These are phyloP conservation scores for Catharus bicknelli DNA, from an alignment of 2,113 vertebrate species.

Conservation along the genomic window DNA sequence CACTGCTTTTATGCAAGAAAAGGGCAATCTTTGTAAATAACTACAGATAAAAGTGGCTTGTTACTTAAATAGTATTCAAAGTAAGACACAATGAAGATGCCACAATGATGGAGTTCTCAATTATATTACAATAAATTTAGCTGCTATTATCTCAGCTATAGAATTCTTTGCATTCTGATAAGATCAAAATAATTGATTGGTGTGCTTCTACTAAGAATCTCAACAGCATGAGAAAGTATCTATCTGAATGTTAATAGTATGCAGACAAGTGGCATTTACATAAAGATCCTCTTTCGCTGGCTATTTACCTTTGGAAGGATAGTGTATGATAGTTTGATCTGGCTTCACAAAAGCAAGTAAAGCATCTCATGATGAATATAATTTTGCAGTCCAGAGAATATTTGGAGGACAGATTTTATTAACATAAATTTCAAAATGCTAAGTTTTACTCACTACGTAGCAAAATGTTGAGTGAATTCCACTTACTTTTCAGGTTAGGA, in stretches of 20 bases:
- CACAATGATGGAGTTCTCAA: constrained; percentile 59
- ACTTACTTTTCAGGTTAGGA: not conserved
- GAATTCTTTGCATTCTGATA: constrained; percentile 47
- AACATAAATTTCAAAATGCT: not conserved
- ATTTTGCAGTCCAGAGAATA: not conserved
- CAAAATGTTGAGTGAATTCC: not conserved
- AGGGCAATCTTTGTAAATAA: constrained; percentile 36
- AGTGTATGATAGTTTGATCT: not conserved
- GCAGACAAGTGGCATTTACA: constrained; percentile 30
- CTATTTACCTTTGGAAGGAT: constrained; percentile 41
- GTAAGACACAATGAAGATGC: constrained; percentile 41
- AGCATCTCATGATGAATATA: not conserved
- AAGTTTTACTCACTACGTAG: not conserved
- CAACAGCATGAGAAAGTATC: constrained; percentile 8
- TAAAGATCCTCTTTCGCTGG: constrained; percentile 14
- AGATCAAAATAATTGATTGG: constrained; percentile 60
- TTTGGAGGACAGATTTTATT: constrained; percentile 1
- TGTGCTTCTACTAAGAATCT: constrained; percentile 25
- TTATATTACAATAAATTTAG: constrained; percentile 53
- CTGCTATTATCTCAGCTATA: constrained; percentile 46
- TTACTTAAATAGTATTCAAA: constrained; percentile 44
- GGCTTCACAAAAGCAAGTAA: not conserved
- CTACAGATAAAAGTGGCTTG: not conserved
- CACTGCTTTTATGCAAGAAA: not conserved
- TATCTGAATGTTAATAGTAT: constrained; percentile 45